Evolutionary conservation across 1,140 invertebrate species (phyloP).

Genomic region (Drosophila dunni): DNA sequence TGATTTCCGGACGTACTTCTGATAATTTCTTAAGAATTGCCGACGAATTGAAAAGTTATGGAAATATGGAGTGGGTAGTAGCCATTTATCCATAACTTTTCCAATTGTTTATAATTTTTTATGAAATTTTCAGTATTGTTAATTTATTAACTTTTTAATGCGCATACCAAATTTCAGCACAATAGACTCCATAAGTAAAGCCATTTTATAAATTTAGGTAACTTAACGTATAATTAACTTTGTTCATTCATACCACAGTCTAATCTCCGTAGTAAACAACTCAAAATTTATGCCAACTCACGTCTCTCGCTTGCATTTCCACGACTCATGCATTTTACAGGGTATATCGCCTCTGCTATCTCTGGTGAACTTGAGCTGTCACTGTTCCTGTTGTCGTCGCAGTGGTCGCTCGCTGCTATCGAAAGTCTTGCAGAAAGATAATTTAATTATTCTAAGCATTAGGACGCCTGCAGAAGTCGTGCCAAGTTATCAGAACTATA

Average conservation of each 20-base stretch:
- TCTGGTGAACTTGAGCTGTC: conserved; percentile 55
- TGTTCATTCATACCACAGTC: no score
- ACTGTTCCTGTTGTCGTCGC: conserved; percentile 6
- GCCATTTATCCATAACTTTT: no score
- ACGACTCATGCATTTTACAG: neutral
- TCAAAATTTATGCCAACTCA: neutral
- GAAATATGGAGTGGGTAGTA: no score
- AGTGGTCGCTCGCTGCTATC: conserved; percentile 28
- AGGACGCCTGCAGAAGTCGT: conserved; percentile 20
- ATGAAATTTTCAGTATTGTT: no score
- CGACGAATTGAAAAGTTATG: no score
- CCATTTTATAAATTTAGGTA: no score
- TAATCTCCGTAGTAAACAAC: no score
- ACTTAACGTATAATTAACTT: no score
- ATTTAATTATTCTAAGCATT: conserved; percentile 60
- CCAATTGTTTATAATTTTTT: no score
- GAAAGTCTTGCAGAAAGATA: conserved; percentile 52
- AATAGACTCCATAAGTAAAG: no score
- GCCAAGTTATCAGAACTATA: conserved; percentile 64
- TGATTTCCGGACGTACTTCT: neutral
- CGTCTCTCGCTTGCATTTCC: neutral
- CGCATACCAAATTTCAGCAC: no score
- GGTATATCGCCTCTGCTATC: conserved; percentile 17
- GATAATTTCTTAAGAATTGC: neutral
- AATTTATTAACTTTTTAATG: no score